Percentiles rank a stretch among this genome's conserved stretches.
Conservation (phyloP, 2,888 invertebrate genomes). For the Acanthosepion lycidas region DNA sequence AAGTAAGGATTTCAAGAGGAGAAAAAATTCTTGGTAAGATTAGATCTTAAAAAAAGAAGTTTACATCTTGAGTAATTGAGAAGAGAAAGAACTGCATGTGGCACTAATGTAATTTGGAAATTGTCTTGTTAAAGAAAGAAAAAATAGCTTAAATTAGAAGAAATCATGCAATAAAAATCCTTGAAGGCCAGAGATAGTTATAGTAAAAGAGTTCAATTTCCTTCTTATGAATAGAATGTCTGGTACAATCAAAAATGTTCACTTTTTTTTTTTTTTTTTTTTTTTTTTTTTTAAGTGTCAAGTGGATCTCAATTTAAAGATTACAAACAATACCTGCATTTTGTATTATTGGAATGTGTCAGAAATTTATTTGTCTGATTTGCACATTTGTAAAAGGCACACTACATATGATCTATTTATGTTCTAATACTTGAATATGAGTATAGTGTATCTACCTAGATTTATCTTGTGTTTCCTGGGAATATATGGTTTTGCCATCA, state of each 20-base stretch:
- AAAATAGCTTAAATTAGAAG: background rate
- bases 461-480: no score
- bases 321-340: no score
- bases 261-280: no score
- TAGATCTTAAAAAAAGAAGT: background rate
- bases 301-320: no score
- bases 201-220: slow-evolving; percentile 23
- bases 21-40: background rate
- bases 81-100: background rate
- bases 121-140: background rate
- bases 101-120: slow-evolving; percentile 33
- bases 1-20: background rate
- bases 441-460: no score
- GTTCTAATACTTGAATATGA: no score
- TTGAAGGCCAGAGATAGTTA: background rate
- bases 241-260: background rate
- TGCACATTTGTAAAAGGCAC: no score
- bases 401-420: no score
- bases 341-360: no score
- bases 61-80: background rate
- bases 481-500: no score
- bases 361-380: no score
- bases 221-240: background rate
- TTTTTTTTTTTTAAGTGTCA: no score
- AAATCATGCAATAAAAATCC: background rate